Evolutionary conservation across 2,888 invertebrate species (phyloP).

Genomic region (Mimumesa dahlbomi): DNA sequence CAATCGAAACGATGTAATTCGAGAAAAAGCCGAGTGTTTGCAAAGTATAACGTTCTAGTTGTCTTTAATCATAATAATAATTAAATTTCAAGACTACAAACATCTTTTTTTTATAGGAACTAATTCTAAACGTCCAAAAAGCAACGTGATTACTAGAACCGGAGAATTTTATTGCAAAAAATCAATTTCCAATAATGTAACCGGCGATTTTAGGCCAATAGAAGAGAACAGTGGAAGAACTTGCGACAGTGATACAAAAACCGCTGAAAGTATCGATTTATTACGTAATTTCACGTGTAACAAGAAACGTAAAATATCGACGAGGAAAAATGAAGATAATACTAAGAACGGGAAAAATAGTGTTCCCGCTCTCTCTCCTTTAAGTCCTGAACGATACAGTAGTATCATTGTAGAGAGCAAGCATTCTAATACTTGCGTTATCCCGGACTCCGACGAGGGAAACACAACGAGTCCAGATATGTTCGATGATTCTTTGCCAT

Average conservation of each 20-base stretch:
- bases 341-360: no score
- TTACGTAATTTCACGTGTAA: not conserved
- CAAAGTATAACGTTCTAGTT: no score
- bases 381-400: not conserved
- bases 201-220: not conserved
- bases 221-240: not conserved
- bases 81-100: no score
- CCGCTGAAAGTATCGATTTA: not conserved
- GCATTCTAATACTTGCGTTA: not conserved
- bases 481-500: conserved; percentile 3
- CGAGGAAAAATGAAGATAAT: no score
- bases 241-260: not conserved
- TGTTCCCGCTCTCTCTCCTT: not conserved
- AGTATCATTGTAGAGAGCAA: no score
- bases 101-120: no score
- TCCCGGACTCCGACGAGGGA: conserved; percentile 26
- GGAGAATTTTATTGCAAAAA: no score
- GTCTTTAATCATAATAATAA: no score
- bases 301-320: not conserved
- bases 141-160: no score
- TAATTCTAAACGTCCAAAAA: no score
- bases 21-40: no score
- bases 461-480: conserved; percentile 11
- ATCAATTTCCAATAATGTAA: no score
- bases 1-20: not conserved